Evolutionary conservation across 2,113 vertebrate genomes (phyloP), one percentile per base, ranked within the genome.

Genomic region (Calonectris borealis): DNA sequence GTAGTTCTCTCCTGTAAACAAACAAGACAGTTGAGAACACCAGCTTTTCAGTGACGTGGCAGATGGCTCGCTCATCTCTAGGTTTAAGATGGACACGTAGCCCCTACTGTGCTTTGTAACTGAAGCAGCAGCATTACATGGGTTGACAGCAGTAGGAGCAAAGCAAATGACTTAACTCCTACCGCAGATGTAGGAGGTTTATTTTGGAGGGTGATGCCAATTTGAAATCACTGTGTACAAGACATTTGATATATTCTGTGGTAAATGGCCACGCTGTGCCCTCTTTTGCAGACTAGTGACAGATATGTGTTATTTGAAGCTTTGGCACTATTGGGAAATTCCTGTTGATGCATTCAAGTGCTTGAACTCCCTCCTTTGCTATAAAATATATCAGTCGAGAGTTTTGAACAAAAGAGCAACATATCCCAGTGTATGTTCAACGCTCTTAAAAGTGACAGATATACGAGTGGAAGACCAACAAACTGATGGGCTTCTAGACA

Each of bases 1-100:
- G 0, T 9, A 10, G 15, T 11, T 38, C 17, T 44, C 20, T 16
- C 8, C 60, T 40, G 44, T 19, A 11, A 38, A 5, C 15, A 32
- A 34, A 20, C 4, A 3, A 1, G 32, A 7, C 6, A 4, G 34
- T 3, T 21, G 34, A 13, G 44, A 81, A n/a, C 7, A 27, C 3
- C 49, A 57, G 40, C 62, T 38, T 38, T 3, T 46, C 55, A 13
- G 32, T 10, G 9, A 11, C 0, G 2, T 5, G 42, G 19, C 0
- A 0, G 21, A 7, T 40, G 0, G 5, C 91, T 73, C 1, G 0
- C 10, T 6, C 9, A 3, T 31, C 29, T 29, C 0, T 2, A 10
- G 17, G 21, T 20, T 44, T 3, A 18, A 13, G 71, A 2, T 12
- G 46, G 44, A 24, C 12, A 2, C 12, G 0, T 9, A 11, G 34